A percentile compares a stretch with the other conserved stretches of the same genome.
Conservation (phyloP, 2,113 vertebrate genomes). For the Lontra canadensis region DNA sequence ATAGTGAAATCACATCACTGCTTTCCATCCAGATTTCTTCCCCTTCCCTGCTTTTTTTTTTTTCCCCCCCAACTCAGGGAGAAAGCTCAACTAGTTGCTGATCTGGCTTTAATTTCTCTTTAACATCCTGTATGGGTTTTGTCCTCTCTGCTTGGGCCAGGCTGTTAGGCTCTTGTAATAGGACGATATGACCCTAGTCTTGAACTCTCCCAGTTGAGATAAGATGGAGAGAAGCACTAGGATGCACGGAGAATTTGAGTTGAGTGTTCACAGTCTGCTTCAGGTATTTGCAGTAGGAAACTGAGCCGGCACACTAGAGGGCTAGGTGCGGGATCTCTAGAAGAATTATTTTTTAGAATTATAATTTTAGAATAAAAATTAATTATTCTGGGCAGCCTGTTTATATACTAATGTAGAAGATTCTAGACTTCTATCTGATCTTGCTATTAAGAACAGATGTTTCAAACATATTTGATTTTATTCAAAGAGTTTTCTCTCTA, state of each 20-base stretch:
- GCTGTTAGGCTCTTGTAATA: not conserved
- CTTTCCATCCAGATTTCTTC: not conserved
- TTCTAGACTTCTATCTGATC: constrained; percentile 23
- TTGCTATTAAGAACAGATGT: constrained; percentile 23
- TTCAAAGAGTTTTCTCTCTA: constrained; percentile 26
- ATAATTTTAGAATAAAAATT: not conserved
- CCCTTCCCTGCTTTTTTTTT: not conserved
- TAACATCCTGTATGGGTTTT: not conserved
- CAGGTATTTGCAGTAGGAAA: not conserved
- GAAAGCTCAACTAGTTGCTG: constrained; percentile 1
- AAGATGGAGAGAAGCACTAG: not conserved
- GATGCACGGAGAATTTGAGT: not conserved
- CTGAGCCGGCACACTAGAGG: not conserved
- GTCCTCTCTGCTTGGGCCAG: not conserved
- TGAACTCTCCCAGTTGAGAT: not conserved
- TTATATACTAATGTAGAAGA: not conserved
- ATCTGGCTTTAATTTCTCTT: constrained; percentile 58
- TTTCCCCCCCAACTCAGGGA: not conserved
- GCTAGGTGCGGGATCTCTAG: not conserved
- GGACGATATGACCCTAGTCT: not conserved
- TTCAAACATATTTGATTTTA: constrained; percentile 23
- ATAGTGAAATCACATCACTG: not conserved
- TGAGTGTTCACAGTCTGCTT: not conserved
- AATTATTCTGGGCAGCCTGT: not conserved
- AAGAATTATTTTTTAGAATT: not conserved